Conservation (phyloP, 2,888 invertebrate species). For the Drosophila basisetae region DNA sequence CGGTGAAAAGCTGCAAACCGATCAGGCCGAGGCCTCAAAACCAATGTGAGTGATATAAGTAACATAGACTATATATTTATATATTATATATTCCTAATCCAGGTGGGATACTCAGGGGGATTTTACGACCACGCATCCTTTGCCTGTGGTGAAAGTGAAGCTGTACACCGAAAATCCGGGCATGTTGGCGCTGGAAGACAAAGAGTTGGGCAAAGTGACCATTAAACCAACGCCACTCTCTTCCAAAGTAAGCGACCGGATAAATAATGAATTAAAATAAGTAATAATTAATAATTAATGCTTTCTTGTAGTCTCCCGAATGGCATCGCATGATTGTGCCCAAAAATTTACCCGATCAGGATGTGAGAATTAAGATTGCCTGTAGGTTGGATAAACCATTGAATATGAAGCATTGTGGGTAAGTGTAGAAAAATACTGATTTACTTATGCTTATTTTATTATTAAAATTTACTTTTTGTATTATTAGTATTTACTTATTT, state of each 20-base stretch:
- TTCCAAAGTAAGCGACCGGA: slow-evolving; percentile 88
- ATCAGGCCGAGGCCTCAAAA: slow-evolving; percentile 99
- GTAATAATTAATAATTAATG: background rate
- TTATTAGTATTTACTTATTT: background rate
- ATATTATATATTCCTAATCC: background rate
- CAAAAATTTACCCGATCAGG: slow-evolving; percentile 97
- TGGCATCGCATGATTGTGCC: slow-evolving; percentile 99
- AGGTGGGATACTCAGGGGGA: slow-evolving; percentile 99
- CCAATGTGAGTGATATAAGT: slow-evolving; percentile 90
- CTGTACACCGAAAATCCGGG: slow-evolving; percentile 98
- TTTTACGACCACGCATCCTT: slow-evolving; percentile 98
- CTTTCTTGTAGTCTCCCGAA: slow-evolving; percentile 91
- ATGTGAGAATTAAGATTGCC: slow-evolving; percentile 98
- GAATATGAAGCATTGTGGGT: slow-evolving; percentile 99
- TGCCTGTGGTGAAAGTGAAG: slow-evolving; percentile 99
- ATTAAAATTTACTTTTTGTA: background rate
- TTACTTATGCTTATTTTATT: background rate
- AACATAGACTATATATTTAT: background rate
- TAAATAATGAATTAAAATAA: background rate
- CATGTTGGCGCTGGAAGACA: slow-evolving; percentile 99
- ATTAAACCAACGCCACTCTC: slow-evolving; percentile 94
- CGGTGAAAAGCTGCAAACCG: slow-evolving; percentile 99
- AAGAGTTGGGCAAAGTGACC: slow-evolving; percentile 97
- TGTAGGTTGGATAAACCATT: slow-evolving; percentile 99
- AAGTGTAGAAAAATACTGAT: slow-evolving; percentile 77